These are phyloP conservation scores for Pelobates cultripes DNA, from an alignment of 2,797 vertebrate genomes.

Conservation along the genomic window DNA sequence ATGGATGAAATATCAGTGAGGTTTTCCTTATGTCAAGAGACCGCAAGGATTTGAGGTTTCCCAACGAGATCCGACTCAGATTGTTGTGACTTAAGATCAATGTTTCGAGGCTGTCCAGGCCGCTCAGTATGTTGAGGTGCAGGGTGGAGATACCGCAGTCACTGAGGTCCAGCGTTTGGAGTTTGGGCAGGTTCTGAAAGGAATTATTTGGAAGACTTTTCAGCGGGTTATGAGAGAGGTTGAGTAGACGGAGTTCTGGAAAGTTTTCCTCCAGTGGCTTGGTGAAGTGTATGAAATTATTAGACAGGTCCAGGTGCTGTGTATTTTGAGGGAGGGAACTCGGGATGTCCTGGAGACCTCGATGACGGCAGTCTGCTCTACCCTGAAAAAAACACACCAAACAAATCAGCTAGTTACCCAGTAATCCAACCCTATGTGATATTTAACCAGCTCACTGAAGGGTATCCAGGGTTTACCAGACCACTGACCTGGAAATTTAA, in stretches of 20 bases:
- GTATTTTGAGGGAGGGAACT: conserved; percentile 65
- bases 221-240: conserved; percentile 73
- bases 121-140: conserved; percentile 58
- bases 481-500: too few relatives aligned
- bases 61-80: conserved; percentile 52
- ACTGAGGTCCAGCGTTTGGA: conserved; percentile 70
- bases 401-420: conserved; percentile 37
- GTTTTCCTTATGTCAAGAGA: conserved; percentile 66
- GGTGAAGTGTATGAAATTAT: conserved; percentile 66
- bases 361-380: conserved; percentile 64
- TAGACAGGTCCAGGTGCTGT: conserved; percentile 68
- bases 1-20: background rate
- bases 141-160: conserved; percentile 64
- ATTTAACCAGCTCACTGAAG: background rate
- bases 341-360: conserved; percentile 63
- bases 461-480: too few relatives aligned
- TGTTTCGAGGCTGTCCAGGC: conserved; percentile 63
- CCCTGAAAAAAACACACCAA: conserved; percentile 54
- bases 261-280: conserved; percentile 66
- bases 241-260: conserved; percentile 62
- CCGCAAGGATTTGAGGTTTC: conserved; percentile 54
- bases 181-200: conserved; percentile 66
- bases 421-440: background rate
- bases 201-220: conserved; percentile 69
- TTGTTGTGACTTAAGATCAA: conserved; percentile 67